phyloP scores from a whole-genome alignment of 1,140 invertebrate species.

The Drosophila sucinea region DNA sequence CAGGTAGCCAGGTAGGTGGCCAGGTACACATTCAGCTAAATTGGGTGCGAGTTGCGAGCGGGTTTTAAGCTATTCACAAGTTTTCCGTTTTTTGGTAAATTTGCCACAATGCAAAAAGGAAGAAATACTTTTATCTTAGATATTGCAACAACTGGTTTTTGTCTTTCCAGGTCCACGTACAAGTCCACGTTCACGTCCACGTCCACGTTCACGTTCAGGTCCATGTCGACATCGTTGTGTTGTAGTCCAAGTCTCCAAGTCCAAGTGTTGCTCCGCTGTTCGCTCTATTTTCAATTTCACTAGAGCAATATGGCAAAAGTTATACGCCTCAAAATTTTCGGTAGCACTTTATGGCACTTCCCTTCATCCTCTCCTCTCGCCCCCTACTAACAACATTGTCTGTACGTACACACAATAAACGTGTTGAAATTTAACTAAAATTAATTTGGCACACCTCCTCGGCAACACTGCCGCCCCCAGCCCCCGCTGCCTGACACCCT shows the following conservation, averaged over 20 bases:
- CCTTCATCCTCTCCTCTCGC: neutral
- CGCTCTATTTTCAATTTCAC: constrained; percentile 41
- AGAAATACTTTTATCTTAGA: constrained; percentile 47
- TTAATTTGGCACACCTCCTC: constrained; percentile 50
- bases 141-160: constrained; percentile 20
- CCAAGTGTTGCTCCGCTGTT: constrained; percentile 29
- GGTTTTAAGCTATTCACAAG: constrained; percentile 47
- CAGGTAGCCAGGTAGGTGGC: constrained; percentile 4
- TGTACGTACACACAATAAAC: constrained; percentile 50
- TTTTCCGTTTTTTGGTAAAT: constrained; percentile 15
- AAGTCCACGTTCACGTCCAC: neutral
- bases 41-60: constrained; percentile 5
- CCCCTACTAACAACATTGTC: neutral
- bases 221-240: neutral
- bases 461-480: no score
- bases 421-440: constrained; percentile 64
- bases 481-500: neutral
- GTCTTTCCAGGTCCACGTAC: constrained; percentile 8
- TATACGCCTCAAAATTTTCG: constrained; percentile 51
- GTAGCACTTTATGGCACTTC: constrained; percentile 25
- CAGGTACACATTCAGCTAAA: neutral
- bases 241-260: constrained; percentile 11
- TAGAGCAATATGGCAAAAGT: constrained; percentile 67
- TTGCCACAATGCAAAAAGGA: constrained; percentile 29
- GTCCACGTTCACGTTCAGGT: neutral